Base-by-base conservation (phyloP, 2,888 invertebrate genomes). In the Phasia obesa region DNA sequence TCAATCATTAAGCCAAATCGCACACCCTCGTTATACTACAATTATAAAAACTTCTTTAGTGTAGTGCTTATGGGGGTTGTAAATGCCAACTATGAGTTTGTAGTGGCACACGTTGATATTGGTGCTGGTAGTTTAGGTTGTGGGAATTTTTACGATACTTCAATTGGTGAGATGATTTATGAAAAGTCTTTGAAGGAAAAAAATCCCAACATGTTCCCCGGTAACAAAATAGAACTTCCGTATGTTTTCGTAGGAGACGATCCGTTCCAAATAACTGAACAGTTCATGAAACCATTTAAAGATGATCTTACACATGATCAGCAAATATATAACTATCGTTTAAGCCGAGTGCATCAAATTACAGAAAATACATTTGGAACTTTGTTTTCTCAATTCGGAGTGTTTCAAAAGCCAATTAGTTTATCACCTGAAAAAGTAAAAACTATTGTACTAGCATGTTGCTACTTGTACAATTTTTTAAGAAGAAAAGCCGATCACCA, bases 61-160 rank as follows among this genome's bases (percentile, higher is more conserved):
- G 35, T 70, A 0, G 69, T 70, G 0, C 69, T 70, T n/a, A 19
- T 57, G n/a, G 69, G 27, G 4, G 57, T 70, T 2, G 57, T 70
- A 11, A 70, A 57, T n/a, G 55, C 69, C 9, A 57, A 70, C 19
- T 70, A 57, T n/a, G 69, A 70, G 25, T 60, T 73, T 60, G 5
- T 70, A 47, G 44, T 17, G 1, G 69, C 21, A 15, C 57, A 70
- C 6, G 21, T 70, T 21, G 69, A 57, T 3, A 57, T 27, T 0
- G 31, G 21, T 11, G 11, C 19, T 5, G 44, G n/a, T 9, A 21
- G 21, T 31, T 47, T 57, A 19, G 69, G 57, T 3, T 4, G 11
- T 19, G 69, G 55, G 55, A 38, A 69, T 55, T 69, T 69, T 27
- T 9, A 25, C 2, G 4, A 55, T 1, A 69, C 69, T 0, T 4